Evolutionary conservation across 64 coral and sea anemone genomes (phyloP).

Genomic region (Montipora sp.): DNA sequence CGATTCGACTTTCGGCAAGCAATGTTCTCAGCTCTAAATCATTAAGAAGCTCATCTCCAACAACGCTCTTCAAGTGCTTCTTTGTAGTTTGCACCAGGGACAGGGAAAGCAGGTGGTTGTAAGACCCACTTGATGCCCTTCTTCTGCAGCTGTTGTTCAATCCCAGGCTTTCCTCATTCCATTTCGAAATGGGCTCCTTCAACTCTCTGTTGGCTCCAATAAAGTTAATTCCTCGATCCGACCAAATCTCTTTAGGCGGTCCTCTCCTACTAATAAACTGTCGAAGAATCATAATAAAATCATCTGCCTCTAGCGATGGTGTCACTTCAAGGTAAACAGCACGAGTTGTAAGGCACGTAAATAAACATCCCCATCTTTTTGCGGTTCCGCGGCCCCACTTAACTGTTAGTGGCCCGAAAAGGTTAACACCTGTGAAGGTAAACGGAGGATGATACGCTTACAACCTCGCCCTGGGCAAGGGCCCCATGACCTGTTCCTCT

Average conservation of each 20-base stretch:
- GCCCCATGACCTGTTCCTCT: too few species aligned
- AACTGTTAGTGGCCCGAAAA: conserved; percentile 68
- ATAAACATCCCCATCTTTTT: conserved; percentile 74
- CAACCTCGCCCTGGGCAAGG: too few species aligned
- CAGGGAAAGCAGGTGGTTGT: too few species aligned
- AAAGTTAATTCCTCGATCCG: background rate
- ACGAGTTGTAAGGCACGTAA: conserved; percentile 73
- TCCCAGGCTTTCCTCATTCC: background rate
- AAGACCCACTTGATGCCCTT: background rate
- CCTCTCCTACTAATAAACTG: too few species aligned
- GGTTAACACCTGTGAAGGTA: conserved; percentile 35
- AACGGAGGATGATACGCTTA: too few species aligned
- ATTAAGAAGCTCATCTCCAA: too few species aligned
- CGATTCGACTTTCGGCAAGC: too few species aligned
- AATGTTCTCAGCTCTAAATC: too few species aligned
- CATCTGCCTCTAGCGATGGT: conserved; percentile 65
- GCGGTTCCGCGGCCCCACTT: conserved; percentile 57
- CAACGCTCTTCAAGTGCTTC: too few species aligned
- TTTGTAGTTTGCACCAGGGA: too few species aligned
- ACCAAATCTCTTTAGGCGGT: too few species aligned
- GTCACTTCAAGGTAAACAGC: conserved; percentile 69
- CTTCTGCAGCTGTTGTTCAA: background rate
- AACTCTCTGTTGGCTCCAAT: background rate
- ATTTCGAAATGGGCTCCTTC: too few species aligned
- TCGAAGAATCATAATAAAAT: background rate